Base-by-base conservation (phyloP, 2,797 vertebrate species). In the Taenioides sp. region DNA sequence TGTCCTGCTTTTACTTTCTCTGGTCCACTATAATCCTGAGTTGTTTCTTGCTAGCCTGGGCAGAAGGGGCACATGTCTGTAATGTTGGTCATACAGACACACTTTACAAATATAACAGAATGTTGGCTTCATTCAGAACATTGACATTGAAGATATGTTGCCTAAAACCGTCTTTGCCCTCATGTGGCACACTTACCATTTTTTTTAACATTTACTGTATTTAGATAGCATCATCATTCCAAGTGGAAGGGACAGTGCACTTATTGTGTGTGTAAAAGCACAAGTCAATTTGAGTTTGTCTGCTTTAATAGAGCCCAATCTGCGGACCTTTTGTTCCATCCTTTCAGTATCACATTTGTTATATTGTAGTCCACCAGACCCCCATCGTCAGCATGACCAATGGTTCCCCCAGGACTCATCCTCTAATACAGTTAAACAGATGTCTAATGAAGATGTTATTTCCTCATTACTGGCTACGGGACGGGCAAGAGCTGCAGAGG, bases 391-490 rank as follows among this genome's bases (percentile, higher is more conserved):
- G 92, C 92, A 92, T 94, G 92, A 93, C 93, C 93, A 94, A 94
- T 93, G 88, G 78, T 91, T 86, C 91, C 93, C 92, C 85, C 88
- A 91, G 92, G 92, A 93, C 90, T 84, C 80, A 82, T 91, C 88
- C 82, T 88, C 84, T 94, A 94, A 94, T 94, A 90, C 90, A 92
- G 86, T 93, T 94, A 94, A 94, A 94, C 91, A 94, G 92, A 94
- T 94, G 89, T 94, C 92, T 94, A 95, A 94, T 95, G 92, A 94
- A 94, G 91, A 94, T 92, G 90, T 93, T 93, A 93, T 94, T 94
- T 93, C 91, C 93, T 94, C 93, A 95, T 95, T 94, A 95, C 90
- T 87, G 90, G 85, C 90, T 92, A 92, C 75, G 79, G 88, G 82
- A 91, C 85, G 88, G 90, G 87, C 86, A 77, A 78, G 82, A 80